Evolutionary conservation across 2,113 vertebrate genomes (phyloP).

Genomic region (Raja brachyura): DNA sequence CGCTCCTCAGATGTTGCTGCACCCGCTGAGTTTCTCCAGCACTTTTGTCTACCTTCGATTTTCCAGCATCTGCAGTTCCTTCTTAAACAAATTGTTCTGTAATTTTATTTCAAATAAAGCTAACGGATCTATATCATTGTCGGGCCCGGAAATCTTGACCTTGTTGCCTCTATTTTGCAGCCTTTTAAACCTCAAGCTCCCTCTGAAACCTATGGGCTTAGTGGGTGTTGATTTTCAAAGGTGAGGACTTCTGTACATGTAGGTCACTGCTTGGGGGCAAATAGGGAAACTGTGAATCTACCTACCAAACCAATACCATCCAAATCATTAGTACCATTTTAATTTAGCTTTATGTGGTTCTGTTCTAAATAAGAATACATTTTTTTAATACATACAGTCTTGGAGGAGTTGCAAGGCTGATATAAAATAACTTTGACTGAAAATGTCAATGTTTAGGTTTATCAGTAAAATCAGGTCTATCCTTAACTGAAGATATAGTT

Average conservation of each 20-base stretch:
- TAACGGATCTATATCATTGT: background rate
- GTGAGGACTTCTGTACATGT: background rate
- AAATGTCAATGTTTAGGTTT: background rate
- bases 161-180: background rate
- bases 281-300: slow-evolving; percentile 11
- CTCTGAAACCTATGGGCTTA: background rate
- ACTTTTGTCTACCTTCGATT: too few species aligned
- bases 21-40: too few species aligned
- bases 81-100: background rate
- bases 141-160: background rate
- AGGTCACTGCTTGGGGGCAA: slow-evolving; percentile 6
- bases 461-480: background rate
- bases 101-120: background rate
- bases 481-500: too few species aligned
- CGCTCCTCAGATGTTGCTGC: too few species aligned
- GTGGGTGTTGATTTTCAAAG: background rate
- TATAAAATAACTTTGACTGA: background rate
- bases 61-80: too few species aligned
- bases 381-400: background rate
- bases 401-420: background rate
- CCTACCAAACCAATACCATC: background rate
- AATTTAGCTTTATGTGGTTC: background rate
- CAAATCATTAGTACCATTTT: background rate
- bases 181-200: too few species aligned
- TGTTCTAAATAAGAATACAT: background rate